A percentile compares a stretch with the other conserved stretches of the same genome.
These are phyloP conservation scores for Trissoscelio sp. DNA, from an alignment of 2,888 invertebrate genomes.

Conservation along the genomic window DNA sequence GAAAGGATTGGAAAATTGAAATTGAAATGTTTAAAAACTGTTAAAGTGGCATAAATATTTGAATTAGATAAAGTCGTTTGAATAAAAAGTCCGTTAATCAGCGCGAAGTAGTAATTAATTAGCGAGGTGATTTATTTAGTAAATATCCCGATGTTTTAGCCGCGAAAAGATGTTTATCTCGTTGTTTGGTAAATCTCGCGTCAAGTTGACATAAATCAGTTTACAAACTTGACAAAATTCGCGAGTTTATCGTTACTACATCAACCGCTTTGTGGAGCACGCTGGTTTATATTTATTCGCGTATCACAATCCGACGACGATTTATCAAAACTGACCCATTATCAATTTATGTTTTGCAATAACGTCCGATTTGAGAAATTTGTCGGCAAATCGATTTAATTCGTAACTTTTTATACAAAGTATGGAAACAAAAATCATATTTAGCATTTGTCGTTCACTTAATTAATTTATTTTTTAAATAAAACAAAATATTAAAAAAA, in stretches of 20 bases:
- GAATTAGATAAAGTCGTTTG: no score
- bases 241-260: slow-evolving; percentile 62
- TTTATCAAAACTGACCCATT: slow-evolving; percentile 63
- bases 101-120: no score
- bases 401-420: neutral
- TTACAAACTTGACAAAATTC: slow-evolving; percentile 75
- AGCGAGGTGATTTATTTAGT: slow-evolving; percentile 47
- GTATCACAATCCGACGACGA: slow-evolving; percentile 47
- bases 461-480: no score
- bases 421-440: no score
- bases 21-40: no score
- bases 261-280: slow-evolving; percentile 56
- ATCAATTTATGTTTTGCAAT: slow-evolving; percentile 62
- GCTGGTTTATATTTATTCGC: slow-evolving; percentile 59
- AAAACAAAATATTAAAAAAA: no score
- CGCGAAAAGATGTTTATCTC: slow-evolving; percentile 74
- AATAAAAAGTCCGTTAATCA: no score
- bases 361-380: slow-evolving; percentile 4
- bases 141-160: slow-evolving; percentile 57
- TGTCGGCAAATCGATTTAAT: neutral
- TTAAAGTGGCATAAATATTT: no score
- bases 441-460: no score
- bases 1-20: no score
- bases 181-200: slow-evolving; percentile 77
- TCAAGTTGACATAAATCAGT: slow-evolving; percentile 77